Conservation (phyloP, 1,140 invertebrate species). For the Agrypnia vestita region DNA sequence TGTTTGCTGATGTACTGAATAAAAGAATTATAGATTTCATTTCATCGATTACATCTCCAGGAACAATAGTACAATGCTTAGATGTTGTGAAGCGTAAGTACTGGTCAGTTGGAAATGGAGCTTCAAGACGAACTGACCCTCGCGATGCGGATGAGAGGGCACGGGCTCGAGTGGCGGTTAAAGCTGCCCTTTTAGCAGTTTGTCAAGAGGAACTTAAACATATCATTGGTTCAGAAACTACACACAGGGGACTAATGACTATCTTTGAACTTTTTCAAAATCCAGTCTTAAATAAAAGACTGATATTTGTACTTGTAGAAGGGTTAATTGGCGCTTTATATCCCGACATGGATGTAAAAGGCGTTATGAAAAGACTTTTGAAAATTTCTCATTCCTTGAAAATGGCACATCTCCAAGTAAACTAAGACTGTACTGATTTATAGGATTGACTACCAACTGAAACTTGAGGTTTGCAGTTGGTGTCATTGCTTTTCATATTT, state of each 20-base stretch:
- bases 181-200: constrained; percentile 86
- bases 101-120: constrained; percentile 85
- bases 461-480: too few species aligned
- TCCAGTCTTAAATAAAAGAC: constrained; percentile 87
- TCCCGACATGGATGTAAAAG: constrained; percentile 41
- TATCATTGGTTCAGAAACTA: constrained; percentile 93
- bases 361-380: constrained; percentile 36
- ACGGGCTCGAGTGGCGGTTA: constrained; percentile 88
- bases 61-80: constrained; percentile 92
- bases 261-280: constrained; percentile 93
- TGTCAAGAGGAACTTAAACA: constrained; percentile 92
- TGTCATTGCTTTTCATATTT: too few species aligned
- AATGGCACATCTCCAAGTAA: constrained; percentile 35
- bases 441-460: too few species aligned
- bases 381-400: constrained; percentile 29
- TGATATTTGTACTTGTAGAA: constrained; percentile 87
- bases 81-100: constrained; percentile 81
- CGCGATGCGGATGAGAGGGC: constrained; percentile 83
- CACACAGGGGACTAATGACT: constrained; percentile 87
- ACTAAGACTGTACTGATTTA: background rate
- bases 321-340: constrained; percentile 40
- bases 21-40: constrained; percentile 92
- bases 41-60: constrained; percentile 89
- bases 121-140: constrained; percentile 70
- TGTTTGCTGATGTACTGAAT: constrained; percentile 91